Conservation (phyloP, 2,888 invertebrate genomes). For the Barypeithes pellucidus region DNA sequence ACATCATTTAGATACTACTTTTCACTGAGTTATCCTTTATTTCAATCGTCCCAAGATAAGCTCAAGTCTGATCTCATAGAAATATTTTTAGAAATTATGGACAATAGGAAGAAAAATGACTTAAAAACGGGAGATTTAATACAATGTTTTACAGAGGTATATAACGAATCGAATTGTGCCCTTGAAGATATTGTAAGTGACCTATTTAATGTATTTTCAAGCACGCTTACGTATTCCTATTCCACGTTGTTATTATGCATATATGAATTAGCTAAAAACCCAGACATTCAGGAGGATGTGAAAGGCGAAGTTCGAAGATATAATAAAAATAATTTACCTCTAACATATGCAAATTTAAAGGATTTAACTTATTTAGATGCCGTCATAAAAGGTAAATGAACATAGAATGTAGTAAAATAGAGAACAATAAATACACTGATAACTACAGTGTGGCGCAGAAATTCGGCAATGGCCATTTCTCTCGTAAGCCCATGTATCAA, state of each 20-base stretch:
- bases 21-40: constrained; percentile 45
- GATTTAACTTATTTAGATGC: constrained; percentile 55
- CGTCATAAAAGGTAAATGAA: constrained; percentile 57
- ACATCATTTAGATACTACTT: constrained; percentile 51
- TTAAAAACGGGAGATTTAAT: constrained; percentile 53
- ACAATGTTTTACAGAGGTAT: constrained; percentile 51
- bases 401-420: not conserved
- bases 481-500: no score
- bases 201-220: constrained; percentile 54
- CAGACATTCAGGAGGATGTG: constrained; percentile 58
- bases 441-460: no score
- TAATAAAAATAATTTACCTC: constrained; percentile 50
- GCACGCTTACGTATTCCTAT: constrained; percentile 49
- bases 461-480: no score
- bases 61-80: constrained; percentile 32
- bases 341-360: constrained; percentile 48
- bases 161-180: constrained; percentile 33
- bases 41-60: constrained; percentile 34
- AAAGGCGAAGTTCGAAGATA: constrained; percentile 59
- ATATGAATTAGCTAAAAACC: constrained; percentile 57
- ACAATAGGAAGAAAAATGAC: constrained; percentile 57
- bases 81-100: constrained; percentile 41
- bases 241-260: constrained; percentile 54
- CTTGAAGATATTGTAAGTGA: constrained; percentile 44
- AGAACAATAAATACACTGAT: constrained; percentile 1